These are phyloP conservation scores for Acipenser transmontanus DNA, from an alignment of 2,797 vertebrate genomes.

Conservation along the genomic window DNA sequence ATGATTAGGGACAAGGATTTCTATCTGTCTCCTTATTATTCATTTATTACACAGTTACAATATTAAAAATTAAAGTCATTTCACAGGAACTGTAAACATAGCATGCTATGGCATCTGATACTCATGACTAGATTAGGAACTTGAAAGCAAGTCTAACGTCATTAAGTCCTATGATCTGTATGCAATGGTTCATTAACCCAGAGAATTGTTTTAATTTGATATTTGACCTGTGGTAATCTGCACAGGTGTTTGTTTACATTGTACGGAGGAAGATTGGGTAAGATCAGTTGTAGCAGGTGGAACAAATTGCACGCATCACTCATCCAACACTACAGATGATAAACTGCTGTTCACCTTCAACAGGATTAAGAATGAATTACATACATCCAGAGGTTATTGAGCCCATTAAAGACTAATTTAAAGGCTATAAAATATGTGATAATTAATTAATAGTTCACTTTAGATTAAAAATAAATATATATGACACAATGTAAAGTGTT, in stretches of 20 bases:
- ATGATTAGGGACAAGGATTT: slow-evolving; percentile 12
- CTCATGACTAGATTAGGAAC: slow-evolving; percentile 27
- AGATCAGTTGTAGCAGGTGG: slow-evolving; percentile 22
- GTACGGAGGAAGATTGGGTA: slow-evolving; percentile 26
- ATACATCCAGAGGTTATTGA: slow-evolving; percentile 62
- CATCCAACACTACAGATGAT: slow-evolving; percentile 39
- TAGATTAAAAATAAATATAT: neutral
- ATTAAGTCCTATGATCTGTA: slow-evolving; percentile 29
- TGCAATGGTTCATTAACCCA: slow-evolving; percentile 27
- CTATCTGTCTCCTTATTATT: slow-evolving; percentile 13
- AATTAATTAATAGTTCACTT: slow-evolving; percentile 1
- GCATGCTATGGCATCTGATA: slow-evolving; percentile 27
- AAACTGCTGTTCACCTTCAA: slow-evolving; percentile 57
- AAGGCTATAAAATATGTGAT: slow-evolving; percentile 62
- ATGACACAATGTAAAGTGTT: neutral
- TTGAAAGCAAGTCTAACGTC: slow-evolving; percentile 27
- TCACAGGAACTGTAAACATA: slow-evolving; percentile 11
- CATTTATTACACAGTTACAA: slow-evolving; percentile 21
- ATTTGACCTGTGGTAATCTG: slow-evolving; percentile 32
- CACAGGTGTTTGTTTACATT: slow-evolving; percentile 26
- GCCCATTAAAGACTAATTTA: slow-evolving; percentile 71
- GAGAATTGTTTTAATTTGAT: slow-evolving; percentile 31
- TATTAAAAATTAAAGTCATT: slow-evolving; percentile 20
- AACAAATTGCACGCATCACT: slow-evolving; percentile 38
- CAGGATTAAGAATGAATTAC: slow-evolving; percentile 66